Evolutionary conservation across 2,113 vertebrate genomes (phyloP).

Genomic region (Trematocara marginatum): DNA sequence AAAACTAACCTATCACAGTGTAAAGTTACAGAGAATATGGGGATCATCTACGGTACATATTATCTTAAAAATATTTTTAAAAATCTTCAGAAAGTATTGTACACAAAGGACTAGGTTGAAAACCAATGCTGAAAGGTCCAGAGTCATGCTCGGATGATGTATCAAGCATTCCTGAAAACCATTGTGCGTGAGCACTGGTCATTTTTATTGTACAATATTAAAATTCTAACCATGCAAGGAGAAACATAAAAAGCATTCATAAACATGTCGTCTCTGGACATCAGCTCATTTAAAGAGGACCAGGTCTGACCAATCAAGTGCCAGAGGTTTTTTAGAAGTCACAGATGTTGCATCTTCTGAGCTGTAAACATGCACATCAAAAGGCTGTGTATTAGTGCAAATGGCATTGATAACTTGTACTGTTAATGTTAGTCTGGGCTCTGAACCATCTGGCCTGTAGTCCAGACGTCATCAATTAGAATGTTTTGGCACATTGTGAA

Average conservation of each 20-base stretch:
- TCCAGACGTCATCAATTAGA: background rate
- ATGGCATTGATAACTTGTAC: background rate
- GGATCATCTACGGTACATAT: background rate
- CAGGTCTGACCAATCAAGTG: background rate
- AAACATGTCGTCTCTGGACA: background rate
- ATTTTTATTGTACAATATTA: background rate
- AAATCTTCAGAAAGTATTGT: background rate
- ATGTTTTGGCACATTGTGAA: background rate
- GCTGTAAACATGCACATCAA: background rate
- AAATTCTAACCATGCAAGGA: background rate
- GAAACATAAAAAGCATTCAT: background rate
- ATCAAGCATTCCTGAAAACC: background rate
- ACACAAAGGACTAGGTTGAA: background rate
- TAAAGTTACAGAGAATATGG: background rate
- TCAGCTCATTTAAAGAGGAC: background rate
- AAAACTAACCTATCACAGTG: background rate
- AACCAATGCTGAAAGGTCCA: background rate
- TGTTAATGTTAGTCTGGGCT: background rate
- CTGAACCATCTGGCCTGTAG: background rate
- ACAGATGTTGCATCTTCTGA: background rate
- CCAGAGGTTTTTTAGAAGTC: background rate
- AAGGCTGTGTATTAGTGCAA: background rate
- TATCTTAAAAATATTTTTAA: background rate
- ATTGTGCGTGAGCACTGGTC: background rate
- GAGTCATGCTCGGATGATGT: background rate